Conservation (phyloP, 2,797 vertebrate species). For the Propithecus perrieri region DNA sequence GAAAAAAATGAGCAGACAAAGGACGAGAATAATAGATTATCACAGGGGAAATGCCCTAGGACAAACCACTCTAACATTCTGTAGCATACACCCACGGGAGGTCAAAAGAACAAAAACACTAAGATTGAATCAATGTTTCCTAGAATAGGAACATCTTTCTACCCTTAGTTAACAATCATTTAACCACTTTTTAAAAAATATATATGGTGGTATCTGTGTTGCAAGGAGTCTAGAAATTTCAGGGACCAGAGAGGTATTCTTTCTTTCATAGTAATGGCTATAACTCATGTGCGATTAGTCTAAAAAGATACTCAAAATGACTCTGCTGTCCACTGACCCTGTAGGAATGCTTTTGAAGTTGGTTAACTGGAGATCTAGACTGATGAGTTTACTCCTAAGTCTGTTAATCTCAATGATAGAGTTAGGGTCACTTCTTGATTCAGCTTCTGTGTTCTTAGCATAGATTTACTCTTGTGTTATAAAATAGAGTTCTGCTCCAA, state of each 20-base stretch:
- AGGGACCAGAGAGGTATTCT: not conserved
- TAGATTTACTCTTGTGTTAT: not conserved
- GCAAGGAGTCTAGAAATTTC: not conserved
- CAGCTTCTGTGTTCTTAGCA: not conserved
- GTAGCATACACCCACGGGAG: not conserved
- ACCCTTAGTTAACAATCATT: not conserved
- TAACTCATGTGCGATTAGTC: not conserved
- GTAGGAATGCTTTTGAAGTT: not conserved
- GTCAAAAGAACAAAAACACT: not conserved
- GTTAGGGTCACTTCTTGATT: not conserved
- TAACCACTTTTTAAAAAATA: not conserved
- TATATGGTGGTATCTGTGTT: not conserved
- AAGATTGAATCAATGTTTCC: not conserved
- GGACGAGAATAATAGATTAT: not conserved
- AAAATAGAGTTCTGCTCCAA: not conserved
- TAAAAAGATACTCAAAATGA: not conserved
- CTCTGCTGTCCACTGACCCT: not conserved
- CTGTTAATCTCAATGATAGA: not conserved
- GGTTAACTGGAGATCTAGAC: not conserved
- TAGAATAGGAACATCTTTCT: not conserved
- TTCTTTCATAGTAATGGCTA: not conserved
- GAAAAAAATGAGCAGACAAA: not conserved
- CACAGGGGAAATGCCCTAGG: not conserved
- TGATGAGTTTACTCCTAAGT: not conserved
- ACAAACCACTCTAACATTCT: not conserved